phyloP scores from a whole-genome alignment of 2,888 invertebrate genomes.

The Cosmia trapezina region DNA sequence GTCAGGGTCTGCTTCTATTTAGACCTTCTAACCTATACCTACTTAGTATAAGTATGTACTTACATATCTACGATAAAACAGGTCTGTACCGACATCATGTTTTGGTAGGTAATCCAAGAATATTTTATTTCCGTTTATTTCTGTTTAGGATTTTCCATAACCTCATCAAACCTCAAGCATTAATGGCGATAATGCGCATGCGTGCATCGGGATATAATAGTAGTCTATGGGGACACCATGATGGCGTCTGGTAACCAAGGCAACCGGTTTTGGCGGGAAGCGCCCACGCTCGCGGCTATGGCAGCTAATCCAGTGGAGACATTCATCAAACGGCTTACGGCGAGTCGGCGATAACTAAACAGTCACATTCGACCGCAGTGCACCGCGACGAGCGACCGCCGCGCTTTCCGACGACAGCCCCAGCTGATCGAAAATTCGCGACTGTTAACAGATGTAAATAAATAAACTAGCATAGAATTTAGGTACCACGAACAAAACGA shows the following conservation, averaged over 20 bases:
- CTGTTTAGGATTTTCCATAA: slow-evolving; percentile 10
- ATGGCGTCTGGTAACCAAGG: slow-evolving; percentile 81
- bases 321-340: slow-evolving; percentile 56
- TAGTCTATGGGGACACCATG: no score
- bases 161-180: slow-evolving; percentile 11
- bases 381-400: slow-evolving; percentile 86
- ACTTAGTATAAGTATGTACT: not conserved
- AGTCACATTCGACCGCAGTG: slow-evolving; percentile 88
- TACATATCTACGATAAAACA: not conserved
- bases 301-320: slow-evolving; percentile 62
- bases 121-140: no score
- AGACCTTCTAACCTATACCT: slow-evolving; percentile 8
- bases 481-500: slow-evolving; percentile 30
- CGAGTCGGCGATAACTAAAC: slow-evolving; percentile 55
- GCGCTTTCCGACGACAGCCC: slow-evolving; percentile 84
- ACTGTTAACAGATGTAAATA: slow-evolving; percentile 70
- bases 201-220: slow-evolving; percentile 42
- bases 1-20: slow-evolving; percentile 9
- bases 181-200: slow-evolving; percentile 46
- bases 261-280: slow-evolving; percentile 88
- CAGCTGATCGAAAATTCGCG: slow-evolving; percentile 84
- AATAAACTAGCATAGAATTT: slow-evolving; percentile 59
- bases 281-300: slow-evolving; percentile 73
- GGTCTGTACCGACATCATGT: slow-evolving; percentile 1
- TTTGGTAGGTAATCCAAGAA: slow-evolving; percentile 4